Evolutionary conservation across 2,888 invertebrate genomes (phyloP).

Genomic region (Cheilosia impressa): DNA sequence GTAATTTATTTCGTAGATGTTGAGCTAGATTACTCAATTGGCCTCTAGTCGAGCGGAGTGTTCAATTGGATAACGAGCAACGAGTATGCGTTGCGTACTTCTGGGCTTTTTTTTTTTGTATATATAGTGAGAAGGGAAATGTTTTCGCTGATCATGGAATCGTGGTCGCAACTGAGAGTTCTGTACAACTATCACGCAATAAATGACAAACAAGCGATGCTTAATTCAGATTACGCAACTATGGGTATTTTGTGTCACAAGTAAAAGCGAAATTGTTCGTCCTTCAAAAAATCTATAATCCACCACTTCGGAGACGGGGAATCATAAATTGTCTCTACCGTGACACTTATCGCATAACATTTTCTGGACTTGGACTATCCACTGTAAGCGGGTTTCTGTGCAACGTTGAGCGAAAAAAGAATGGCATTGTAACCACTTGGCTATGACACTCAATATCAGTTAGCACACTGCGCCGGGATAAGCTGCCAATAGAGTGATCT

Average conservation of each 20-base stretch:
- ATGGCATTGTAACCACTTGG: background rate
- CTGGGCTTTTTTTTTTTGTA: background rate
- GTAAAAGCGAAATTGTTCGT: background rate
- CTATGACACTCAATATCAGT: background rate
- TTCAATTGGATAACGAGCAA: conserved; percentile 68
- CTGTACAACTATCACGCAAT: background rate
- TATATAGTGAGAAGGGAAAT: background rate
- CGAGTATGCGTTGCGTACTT: conserved; percentile 42
- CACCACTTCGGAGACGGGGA: background rate
- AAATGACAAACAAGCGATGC: background rate
- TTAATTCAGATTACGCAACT: too few relatives aligned
- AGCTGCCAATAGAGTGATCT: conserved; percentile 23
- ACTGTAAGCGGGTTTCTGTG: conserved; percentile 13
- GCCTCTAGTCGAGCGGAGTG: conserved; percentile 44
- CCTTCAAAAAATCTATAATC: background rate
- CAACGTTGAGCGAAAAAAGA: background rate
- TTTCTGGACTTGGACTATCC: background rate
- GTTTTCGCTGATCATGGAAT: background rate
- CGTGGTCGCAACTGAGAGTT: background rate
- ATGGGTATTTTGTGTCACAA: too few relatives aligned
- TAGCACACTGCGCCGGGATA: background rate
- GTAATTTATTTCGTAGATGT: conserved; percentile 77
- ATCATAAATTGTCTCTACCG: conserved; percentile 21
- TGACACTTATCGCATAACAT: conserved; percentile 50
- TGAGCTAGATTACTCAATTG: conserved; percentile 67